A percentile compares a stretch with the other conserved stretches of the same genome.
Conservation (phyloP, 2,797 vertebrate genomes). For the Muscicapa comitata region DNA sequence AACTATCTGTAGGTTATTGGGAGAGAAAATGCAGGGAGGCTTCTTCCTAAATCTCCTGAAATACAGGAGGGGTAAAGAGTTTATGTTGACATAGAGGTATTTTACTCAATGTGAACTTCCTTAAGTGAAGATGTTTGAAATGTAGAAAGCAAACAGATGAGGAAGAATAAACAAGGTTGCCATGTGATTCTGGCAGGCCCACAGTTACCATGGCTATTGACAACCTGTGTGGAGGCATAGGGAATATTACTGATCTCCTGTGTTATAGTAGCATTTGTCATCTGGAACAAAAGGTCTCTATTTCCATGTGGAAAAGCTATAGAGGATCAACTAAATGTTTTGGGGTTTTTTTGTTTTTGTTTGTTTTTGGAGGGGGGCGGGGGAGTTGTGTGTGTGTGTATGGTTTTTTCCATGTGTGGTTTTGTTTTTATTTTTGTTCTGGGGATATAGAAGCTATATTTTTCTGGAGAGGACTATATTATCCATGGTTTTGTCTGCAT, state of each 20-base stretch:
- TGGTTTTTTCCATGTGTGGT: not conserved
- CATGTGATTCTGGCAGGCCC: not conserved
- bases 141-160: not conserved
- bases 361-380: rapidly evolving
- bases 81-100: not conserved
- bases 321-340: not conserved
- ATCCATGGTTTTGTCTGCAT: not conserved
- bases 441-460: not conserved
- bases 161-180: not conserved
- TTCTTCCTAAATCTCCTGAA: not conserved
- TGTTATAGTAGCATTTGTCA: not conserved
- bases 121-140: not conserved
- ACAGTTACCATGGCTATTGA: not conserved
- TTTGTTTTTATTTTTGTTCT: not conserved
- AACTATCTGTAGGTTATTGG: not conserved
- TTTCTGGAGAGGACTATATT: not conserved
- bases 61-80: not conserved
- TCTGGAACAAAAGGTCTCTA: not conserved
- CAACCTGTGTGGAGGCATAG: not conserved
- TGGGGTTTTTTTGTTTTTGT: rapidly evolving
- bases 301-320: not conserved
- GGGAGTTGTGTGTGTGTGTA: not conserved
- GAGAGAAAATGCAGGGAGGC: not conserved
- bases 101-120: not conserved
- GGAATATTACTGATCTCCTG: not conserved